Base-by-base conservation (phyloP, 1,140 invertebrate species). In the Schlechtendalia chinensis region DNA sequence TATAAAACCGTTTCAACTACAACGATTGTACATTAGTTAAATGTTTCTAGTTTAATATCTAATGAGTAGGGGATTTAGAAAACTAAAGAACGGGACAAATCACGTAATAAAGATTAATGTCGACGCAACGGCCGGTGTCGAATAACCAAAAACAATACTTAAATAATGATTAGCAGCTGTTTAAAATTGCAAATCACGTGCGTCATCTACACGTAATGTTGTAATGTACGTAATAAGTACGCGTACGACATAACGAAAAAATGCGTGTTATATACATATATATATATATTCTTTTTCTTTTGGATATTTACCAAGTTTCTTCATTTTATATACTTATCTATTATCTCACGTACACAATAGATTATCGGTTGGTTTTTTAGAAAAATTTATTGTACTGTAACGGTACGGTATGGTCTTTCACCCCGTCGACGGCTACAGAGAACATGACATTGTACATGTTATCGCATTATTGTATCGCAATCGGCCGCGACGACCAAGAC, bases 301-400 rank as follows among this genome's bases (percentile, higher is more conserved):
- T 72, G 69, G 69, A 72, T 53, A 72, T 72, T 54, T 54, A 72
- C 69, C 69, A 72, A 72, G 67, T 71, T 47, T 67, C 22, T 69
- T 50, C 45, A 50, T 14, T 50, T 69, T 69, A 39, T 8, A 39
- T 39, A 39, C 32, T 39, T 39, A 39, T 8, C 3, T 39, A 39
- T 39, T 39, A 39, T 39, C 45, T 71, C 45, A 71, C 53, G 67
- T 53, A 53, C 17, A 54, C 29, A 54, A 27, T 29, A 71, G 12
- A 50, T 72, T 72, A 72, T 54, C 19, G 53, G 50, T 39, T 39
- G 32, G 3, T 39, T 4, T 39, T 8, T 3, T 39, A 39, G 8
- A 39, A 39, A 39, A 39, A 8, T 39, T 4, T 39, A 39, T 39
- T 39, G 8, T 39, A 39, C 8, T 8, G 32, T 8, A 39, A 39